Conservation (phyloP, 2,113 vertebrate genomes). For the Ptychochromis oligacanthus region DNA sequence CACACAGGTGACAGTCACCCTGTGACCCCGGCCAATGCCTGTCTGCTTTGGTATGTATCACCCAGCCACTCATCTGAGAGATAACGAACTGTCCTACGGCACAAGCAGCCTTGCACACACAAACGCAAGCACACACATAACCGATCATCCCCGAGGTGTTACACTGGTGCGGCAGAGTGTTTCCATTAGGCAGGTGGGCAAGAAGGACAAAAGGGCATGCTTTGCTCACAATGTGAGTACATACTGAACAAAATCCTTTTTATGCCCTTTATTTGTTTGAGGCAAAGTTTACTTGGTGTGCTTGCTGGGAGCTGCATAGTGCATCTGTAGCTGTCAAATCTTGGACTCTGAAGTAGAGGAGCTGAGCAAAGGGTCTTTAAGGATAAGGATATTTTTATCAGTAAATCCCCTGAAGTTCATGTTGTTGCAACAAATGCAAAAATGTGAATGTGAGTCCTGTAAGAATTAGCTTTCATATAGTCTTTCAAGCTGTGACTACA, state of each 20-base stretch:
- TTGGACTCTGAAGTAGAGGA: constrained; percentile 23
- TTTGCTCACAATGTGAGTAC: constrained; percentile 42
- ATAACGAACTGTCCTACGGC: constrained; percentile 42
- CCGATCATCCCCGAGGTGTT: constrained; percentile 49
- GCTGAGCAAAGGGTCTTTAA: constrained; percentile 32
- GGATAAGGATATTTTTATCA: constrained; percentile 30
- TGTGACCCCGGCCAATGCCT: constrained; percentile 44
- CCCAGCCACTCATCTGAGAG: constrained; percentile 57
- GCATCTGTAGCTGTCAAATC: constrained; percentile 25
- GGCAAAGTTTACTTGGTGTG: constrained; percentile 29
- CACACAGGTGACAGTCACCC: constrained; percentile 49
- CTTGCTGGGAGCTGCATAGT: constrained; percentile 11
- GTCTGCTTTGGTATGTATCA: constrained; percentile 46
- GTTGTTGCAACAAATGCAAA: constrained; percentile 1
- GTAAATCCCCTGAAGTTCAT: constrained; percentile 7
- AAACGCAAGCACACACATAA: constrained; percentile 15
- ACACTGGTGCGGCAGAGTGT: constrained; percentile 21
- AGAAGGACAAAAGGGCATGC: constrained; percentile 53
- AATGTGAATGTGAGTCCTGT: neutral
- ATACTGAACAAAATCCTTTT: constrained; percentile 42
- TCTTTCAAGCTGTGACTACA: neutral
- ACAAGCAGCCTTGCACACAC: neutral
- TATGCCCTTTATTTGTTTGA: constrained; percentile 29
- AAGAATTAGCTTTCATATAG: neutral
- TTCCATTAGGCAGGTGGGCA: constrained; percentile 55